A percentile compares a stretch with the other conserved stretches of the same genome.
phyloP scores from a whole-genome alignment of 2,888 invertebrate genomes.

The Oeneis ivallda region DNA sequence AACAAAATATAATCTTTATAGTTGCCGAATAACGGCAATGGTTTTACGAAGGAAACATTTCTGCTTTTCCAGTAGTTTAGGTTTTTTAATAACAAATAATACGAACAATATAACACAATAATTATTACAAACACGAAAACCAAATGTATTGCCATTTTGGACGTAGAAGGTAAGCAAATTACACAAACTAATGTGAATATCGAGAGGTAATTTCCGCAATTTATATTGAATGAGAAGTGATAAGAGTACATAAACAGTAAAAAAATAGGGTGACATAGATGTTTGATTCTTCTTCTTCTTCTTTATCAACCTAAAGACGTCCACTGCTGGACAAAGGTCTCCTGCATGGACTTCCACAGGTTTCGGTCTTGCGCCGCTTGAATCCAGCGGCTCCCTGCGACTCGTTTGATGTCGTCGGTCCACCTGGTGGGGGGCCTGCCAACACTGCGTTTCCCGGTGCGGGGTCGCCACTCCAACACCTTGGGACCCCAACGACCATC shows the following conservation, averaged over 20 bases:
- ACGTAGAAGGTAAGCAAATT: neutral
- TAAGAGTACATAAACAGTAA: neutral
- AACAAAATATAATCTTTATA: neutral
- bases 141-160: neutral
- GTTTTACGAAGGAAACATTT: conserved; percentile 1
- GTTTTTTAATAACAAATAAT: neutral
- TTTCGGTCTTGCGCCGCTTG: too few species aligned
- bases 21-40: conserved; percentile 6
- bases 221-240: neutral
- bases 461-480: too few species aligned
- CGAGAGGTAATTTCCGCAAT: neutral
- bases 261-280: neutral
- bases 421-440: too few species aligned
- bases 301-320: too few species aligned
- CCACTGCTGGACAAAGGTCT: too few species aligned
- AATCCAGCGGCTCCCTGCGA: too few species aligned
- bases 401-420: too few species aligned
- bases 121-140: neutral
- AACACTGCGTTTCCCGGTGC: too few species aligned
- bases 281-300: too few species aligned
- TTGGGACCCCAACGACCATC: too few species aligned
- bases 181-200: neutral
- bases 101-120: neutral
- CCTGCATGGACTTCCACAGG: too few species aligned
- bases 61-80: conserved; percentile 5